Conservation (phyloP, 2,797 vertebrate genomes). For the Thaleichthys pacificus region DNA sequence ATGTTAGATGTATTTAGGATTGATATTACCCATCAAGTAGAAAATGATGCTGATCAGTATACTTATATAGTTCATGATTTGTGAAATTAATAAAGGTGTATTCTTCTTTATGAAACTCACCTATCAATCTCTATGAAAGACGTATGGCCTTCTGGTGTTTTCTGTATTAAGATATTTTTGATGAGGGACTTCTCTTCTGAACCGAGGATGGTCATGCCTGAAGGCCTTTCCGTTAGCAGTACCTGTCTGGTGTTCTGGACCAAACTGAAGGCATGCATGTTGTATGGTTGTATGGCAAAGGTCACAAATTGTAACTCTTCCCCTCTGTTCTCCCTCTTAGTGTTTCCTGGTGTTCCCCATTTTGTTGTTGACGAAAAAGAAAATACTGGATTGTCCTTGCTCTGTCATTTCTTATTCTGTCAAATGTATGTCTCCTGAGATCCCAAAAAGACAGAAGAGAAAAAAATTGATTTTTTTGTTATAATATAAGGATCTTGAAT, state of each 20-base stretch:
- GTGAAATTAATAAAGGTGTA: no score
- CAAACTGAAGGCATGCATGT: conserved; percentile 37
- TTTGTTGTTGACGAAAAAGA: conserved; percentile 50
- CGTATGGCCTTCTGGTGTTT: conserved; percentile 9
- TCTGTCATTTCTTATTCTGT: conserved; percentile 57
- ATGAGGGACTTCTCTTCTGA: conserved; percentile 40
- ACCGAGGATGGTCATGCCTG: conserved; percentile 37
- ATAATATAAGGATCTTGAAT: conserved; percentile 54
- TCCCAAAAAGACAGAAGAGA: conserved; percentile 52
- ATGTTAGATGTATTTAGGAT: no score
- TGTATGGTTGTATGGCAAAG: conserved; percentile 54
- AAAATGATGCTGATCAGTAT: no score
- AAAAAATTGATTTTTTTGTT: conserved; percentile 54
- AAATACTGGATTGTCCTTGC: conserved; percentile 65
- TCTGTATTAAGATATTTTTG: conserved; percentile 24
- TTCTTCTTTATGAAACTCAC: no score
- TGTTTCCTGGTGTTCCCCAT: conserved; percentile 46
- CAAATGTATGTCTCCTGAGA: conserved; percentile 59
- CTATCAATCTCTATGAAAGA: conserved; percentile 7
- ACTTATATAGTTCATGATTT: no score
- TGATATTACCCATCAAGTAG: no score
- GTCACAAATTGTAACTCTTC: conserved; percentile 56
- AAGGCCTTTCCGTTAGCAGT: conserved; percentile 37
- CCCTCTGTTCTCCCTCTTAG: conserved; percentile 25
- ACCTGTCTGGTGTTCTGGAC: conserved; percentile 23